Conservation (phyloP, 2,888 invertebrate species). For the Dicyrtoma fusca region DNA sequence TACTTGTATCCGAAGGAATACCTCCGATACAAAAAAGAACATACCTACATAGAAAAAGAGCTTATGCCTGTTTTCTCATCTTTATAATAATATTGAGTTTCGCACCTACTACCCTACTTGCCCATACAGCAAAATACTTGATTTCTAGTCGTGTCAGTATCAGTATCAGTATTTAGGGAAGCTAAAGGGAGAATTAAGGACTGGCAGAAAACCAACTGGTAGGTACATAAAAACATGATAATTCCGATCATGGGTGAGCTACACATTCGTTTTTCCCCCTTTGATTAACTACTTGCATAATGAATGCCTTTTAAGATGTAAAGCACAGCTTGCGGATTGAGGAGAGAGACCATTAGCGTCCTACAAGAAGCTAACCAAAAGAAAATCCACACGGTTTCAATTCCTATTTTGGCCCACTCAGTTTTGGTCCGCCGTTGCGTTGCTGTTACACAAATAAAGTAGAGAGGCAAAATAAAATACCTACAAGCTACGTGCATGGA, state of each 20-base stretch:
- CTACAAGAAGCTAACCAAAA: neutral
- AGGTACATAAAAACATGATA: too few relatives aligned
- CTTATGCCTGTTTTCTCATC: neutral
- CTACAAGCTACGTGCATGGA: too few relatives aligned
- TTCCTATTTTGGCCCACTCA: too few relatives aligned
- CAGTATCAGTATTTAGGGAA: too few relatives aligned
- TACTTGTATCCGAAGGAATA: too few relatives aligned
- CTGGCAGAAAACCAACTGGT: too few relatives aligned
- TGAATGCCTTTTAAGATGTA: neutral
- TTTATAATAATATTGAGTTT: neutral
- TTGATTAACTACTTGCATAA: conserved; percentile 30
- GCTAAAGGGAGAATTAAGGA: too few relatives aligned
- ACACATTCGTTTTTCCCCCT: too few relatives aligned
- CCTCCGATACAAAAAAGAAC: neutral
- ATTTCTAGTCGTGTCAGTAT: conserved; percentile 3
- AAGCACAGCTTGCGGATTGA: neutral
- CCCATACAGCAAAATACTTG: conserved; percentile 5
- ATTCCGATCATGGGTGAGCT: too few relatives aligned
- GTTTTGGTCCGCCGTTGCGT: too few relatives aligned
- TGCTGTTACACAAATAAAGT: too few relatives aligned
- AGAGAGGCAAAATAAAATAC: too few relatives aligned
- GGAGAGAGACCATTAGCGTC: conserved; percentile 7
- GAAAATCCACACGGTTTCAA: neutral
- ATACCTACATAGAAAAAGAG: neutral
- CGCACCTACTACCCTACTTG: conserved; percentile 27